Base-by-base conservation (phyloP, 1,140 invertebrate species). In the Leptonema lineaticorne region DNA sequence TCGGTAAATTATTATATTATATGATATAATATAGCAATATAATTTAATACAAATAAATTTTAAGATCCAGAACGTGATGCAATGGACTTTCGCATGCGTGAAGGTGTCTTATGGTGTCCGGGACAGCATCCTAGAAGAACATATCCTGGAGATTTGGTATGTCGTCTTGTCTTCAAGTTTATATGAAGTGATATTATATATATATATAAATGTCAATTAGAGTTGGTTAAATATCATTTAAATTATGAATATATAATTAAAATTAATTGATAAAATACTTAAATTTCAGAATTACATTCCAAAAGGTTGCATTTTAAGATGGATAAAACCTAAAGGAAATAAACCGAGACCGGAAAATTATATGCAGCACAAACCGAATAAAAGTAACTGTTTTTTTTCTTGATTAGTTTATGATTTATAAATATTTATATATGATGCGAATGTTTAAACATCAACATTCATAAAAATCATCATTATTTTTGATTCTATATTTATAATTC, bases 1-100 rank as follows among this genome's bases (percentile, higher is more conserved):
- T 81, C 78, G 80, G 87, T 89, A 81, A 74, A 33, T 16, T 18
- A 20, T 30, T 18, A n/a, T 2, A 24, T 18, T 24, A 53, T 53
- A 41, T 3, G n/a, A 18, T 33, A 16, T 20, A 16, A n/a, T 20
- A 33, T 20, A n/a, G n/a, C 53, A 41, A n/a, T 20, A 20, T 59
- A 57, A 18, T 53, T 6, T 14, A 14, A 41, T 6, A 41, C 16
- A 11, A 41, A 41, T 26, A 53, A 50, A 16, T 59, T 29, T 11
- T 2, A 7, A 59, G 57, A 59, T n/a, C 16, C 33, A 18, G 22
- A 59, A n/a, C 28, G 24, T 33, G 24, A 53, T 20, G 5, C 20
- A 20, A 16, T 18, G n/a, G 57, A 59, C 9, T 59, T 59, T 59
- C 57, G 18, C 11, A 18, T 59, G 24, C 30, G 57, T 16, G 57